Percentiles rank a stretch among this genome's conserved stretches.
phyloP scores from a whole-genome alignment of 1,140 invertebrate genomes.

The Heliconius eleuchia region DNA sequence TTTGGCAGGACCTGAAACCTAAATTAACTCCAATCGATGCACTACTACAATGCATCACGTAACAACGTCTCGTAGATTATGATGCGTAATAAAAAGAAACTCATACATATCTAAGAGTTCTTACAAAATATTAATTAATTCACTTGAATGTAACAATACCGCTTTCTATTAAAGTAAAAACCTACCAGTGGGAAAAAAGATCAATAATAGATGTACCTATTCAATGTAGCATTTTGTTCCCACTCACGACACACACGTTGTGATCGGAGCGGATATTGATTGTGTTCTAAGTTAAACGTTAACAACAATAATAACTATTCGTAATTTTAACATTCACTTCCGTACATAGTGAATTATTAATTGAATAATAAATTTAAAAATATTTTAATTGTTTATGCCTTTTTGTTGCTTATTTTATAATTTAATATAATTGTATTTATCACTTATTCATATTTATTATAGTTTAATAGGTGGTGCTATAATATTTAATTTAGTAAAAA shows the following conservation, averaged over 20 bases:
- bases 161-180: slow-evolving; percentile 58
- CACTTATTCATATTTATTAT: too few relatives aligned
- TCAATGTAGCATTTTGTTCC: slow-evolving; percentile 65
- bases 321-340: neutral
- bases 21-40: neutral
- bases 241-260: slow-evolving; percentile 57
- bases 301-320: neutral
- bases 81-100: slow-evolving; percentile 2
- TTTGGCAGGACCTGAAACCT: neutral
- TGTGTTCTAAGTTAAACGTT: slow-evolving; percentile 45
- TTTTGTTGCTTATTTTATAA: neutral
- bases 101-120: neutral
- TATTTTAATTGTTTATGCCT: neutral
- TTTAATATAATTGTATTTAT: neutral
- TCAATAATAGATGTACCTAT: slow-evolving; percentile 43
- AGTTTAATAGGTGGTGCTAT: neutral
- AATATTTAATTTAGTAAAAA: slow-evolving; percentile 28
- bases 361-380: too few relatives aligned
- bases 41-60: slow-evolving; percentile 1
- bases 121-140: slow-evolving; percentile 30
- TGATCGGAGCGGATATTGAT: slow-evolving; percentile 69
- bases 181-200: slow-evolving; percentile 56
- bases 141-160: slow-evolving; percentile 36
- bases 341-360: neutral
- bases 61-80: neutral